phyloP scores from a whole-genome alignment of 2,797 vertebrate species.

The Halcyon chelicuti region DNA sequence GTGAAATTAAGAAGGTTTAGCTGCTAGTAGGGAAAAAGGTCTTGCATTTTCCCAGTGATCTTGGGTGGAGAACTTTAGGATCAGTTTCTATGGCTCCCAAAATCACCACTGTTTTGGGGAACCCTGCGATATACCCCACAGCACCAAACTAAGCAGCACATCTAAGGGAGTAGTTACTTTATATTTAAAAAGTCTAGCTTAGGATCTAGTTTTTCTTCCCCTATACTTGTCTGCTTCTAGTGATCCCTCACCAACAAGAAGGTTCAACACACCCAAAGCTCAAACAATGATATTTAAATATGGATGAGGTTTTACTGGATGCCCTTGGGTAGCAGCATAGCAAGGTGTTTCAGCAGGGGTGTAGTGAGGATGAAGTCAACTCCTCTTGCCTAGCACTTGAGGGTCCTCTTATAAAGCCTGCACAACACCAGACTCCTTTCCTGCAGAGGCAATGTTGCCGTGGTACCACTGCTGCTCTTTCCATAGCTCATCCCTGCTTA shows the following conservation, averaged over 20 bases:
- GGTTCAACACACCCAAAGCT: not conserved
- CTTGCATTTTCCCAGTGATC: not conserved
- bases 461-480: not conserved
- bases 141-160: not conserved
- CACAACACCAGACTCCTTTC: not conserved
- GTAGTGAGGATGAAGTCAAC: not conserved
- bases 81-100: not conserved
- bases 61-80: not conserved
- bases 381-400: too few species aligned
- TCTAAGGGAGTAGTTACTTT: not conserved
- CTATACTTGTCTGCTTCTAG: not conserved
- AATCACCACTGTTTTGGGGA: not conserved
- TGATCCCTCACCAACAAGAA: not conserved
- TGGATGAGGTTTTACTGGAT: not conserved
- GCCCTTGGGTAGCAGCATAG: not conserved
- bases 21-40: not conserved
- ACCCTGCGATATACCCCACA: not conserved
- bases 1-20: not conserved
- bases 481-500: fast-evolving
- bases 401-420: not conserved
- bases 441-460: fast-evolving
- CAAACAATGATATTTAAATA: not conserved
- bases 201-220: not conserved
- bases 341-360: not conserved
- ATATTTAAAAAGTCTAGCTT: not conserved